Percentiles rank a stretch among this genome's conserved stretches.
phyloP scores from a whole-genome alignment of 2,113 vertebrate species.

The Rhea pennata region DNA sequence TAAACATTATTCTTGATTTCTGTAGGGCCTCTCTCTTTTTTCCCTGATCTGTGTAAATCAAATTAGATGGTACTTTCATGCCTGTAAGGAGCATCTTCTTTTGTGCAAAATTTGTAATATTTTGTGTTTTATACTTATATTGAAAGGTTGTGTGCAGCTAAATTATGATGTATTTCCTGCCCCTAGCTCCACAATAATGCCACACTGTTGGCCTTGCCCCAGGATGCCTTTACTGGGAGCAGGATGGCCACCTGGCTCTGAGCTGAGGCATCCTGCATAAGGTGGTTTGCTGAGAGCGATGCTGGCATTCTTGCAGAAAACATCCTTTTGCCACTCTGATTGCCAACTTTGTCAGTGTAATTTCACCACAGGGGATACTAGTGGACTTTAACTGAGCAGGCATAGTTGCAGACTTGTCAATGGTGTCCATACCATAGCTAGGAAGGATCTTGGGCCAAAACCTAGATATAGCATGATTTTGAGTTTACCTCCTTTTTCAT shows the following conservation, averaged over 20 bases:
- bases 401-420: background rate
- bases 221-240: background rate
- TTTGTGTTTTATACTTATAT: background rate
- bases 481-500: background rate
- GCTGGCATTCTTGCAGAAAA: background rate
- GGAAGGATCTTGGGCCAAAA: background rate
- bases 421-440: background rate
- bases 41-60: background rate
- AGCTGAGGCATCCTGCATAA: background rate
- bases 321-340: background rate
- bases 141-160: background rate
- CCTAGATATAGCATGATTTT: background rate
- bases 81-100: background rate
- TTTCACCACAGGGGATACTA: background rate
- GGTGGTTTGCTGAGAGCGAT: background rate
- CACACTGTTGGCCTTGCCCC: background rate
- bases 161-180: accelerated
- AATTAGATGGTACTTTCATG: background rate
- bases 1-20: background rate
- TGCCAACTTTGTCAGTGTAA: background rate
- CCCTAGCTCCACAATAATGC: background rate
- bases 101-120: accelerated
- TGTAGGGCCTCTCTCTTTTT: background rate
- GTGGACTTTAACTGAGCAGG: background rate
- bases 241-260: background rate